Percentiles rank a stretch among this genome's conserved stretches.
Evolutionary conservation across 2,113 vertebrate species (phyloP).

Genomic region (Gallinago paraguaiae): DNA sequence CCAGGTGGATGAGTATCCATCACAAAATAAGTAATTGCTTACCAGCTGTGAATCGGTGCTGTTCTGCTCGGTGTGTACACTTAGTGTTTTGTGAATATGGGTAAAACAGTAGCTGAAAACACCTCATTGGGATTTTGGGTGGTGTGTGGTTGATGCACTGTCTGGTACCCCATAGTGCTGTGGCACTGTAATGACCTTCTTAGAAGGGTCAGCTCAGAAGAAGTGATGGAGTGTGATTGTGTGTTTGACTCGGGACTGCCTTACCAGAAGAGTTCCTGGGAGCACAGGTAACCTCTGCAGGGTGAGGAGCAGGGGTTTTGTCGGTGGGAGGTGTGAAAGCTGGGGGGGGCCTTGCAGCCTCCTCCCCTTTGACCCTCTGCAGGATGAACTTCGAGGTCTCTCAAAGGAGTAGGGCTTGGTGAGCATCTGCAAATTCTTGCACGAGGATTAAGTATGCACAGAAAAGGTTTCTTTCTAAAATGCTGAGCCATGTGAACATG

Average conservation of each 20-base stretch:
- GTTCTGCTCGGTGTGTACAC: rapidly evolving
- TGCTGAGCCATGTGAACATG: rapidly evolving
- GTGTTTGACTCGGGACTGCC: rapidly evolving
- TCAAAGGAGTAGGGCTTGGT: rapidly evolving
- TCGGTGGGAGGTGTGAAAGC: rapidly evolving
- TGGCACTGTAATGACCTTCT: rapidly evolving
- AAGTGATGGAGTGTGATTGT: rapidly evolving
- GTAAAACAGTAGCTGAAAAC: rapidly evolving
- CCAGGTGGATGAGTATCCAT: not conserved
- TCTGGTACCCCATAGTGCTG: rapidly evolving
- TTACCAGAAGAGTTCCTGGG: not conserved
- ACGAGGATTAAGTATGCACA: rapidly evolving
- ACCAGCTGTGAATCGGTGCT: not conserved
- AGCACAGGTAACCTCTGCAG: rapidly evolving
- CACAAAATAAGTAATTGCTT: not conserved
- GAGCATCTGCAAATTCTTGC: not conserved
- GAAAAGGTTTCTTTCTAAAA: not conserved
- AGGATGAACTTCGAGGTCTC: rapidly evolving
- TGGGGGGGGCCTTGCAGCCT: not conserved
- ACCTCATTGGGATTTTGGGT: rapidly evolving
- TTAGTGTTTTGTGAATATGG: rapidly evolving
- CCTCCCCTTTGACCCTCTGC: not conserved
- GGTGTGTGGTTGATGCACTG: not conserved
- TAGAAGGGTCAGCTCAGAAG: not conserved
- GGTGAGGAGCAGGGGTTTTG: not conserved